Evolutionary conservation across 1,140 invertebrate genomes (phyloP), one percentile per base, ranked within the genome.

Genomic region (Acromyrmex heyeri): DNA sequence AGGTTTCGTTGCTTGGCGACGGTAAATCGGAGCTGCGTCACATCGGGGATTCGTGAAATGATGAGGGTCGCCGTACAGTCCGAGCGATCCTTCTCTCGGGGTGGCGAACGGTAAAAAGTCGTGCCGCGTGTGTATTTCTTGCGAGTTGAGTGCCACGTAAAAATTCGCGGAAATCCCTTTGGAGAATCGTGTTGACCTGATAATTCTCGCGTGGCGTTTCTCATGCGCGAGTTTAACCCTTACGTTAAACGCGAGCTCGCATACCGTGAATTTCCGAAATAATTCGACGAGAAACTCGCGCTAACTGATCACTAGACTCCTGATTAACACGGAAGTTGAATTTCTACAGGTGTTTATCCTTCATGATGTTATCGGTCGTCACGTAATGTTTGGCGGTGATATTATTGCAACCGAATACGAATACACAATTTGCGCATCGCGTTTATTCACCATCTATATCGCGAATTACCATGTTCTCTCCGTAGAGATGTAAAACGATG

Each of bases 1-100:
- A 44, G 21, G 78, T 55, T 61, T 44, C 72, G 89, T 91, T 91
- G 89, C 89, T 61, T 88, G 82, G 89, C 90, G 65, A 91, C 89
- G 89, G 81, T 8, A 91, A 91, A 77, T 59, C 82, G 86, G 82
- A 86, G 82, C 77, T 85, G 57, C 86, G 57, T 82, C 34, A 72
- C 59, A 24, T 59, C 79, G 79, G 67, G 53, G 67, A 75, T 30
- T 61, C 53, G 55, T 30, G 50, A 27, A 78, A 78, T 34, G 65
- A 77, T 55, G 55, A 86, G 78, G 57, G 57, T 61, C 55, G 85
- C 70, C 72, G 65, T 87, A 85, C 76, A 88, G 88, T 90, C 55
- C 50, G 77, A 67, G 69, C 48, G 72, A 64, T 44, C 50, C 73
- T 85, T 38, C 30, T 61, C 16, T 65, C 75, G 57, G 30, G n/a